Percentiles rank a stretch among this genome's conserved stretches.
These are phyloP conservation scores for Strigamia maritima DNA, from an alignment of 2,888 invertebrate species.

Conservation along the genomic window DNA sequence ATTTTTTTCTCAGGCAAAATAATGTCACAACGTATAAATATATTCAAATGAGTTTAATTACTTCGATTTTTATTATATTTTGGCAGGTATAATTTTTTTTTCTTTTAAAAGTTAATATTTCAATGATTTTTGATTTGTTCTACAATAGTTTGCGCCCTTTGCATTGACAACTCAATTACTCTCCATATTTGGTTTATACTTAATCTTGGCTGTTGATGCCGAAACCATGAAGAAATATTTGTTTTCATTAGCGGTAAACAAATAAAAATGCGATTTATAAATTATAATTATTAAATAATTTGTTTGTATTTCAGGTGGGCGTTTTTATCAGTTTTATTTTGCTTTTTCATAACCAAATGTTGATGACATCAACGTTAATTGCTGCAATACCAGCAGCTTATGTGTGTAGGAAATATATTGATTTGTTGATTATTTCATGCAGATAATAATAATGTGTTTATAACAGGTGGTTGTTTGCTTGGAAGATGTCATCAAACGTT, in stretches of 20 bases:
- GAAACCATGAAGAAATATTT: slow-evolving; percentile 52
- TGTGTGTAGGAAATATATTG: slow-evolving; percentile 32
- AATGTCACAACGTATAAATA: slow-evolving; percentile 37
- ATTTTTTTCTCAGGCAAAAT: neutral
- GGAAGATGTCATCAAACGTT: neutral
- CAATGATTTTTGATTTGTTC: slow-evolving; percentile 61
- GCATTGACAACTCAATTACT: slow-evolving; percentile 72
- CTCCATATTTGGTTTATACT: slow-evolving; percentile 67
- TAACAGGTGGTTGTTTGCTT: neutral
- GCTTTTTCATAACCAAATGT: slow-evolving; percentile 61
- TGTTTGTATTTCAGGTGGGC: slow-evolving; percentile 52
- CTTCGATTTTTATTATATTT: slow-evolving; percentile 54
- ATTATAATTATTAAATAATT: neutral
- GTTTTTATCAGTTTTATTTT: slow-evolving; percentile 53
- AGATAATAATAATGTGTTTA: neutral
- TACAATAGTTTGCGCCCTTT: slow-evolving; percentile 83
- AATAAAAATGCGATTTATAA: neutral
- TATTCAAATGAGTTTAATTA: slow-evolving; percentile 40
- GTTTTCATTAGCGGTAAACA: slow-evolving; percentile 55
- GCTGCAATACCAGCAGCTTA: slow-evolving; percentile 46
- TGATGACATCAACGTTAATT: slow-evolving; percentile 56
- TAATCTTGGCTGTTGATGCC: neutral
- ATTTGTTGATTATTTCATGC: neutral
- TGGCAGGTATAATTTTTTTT: slow-evolving; percentile 54
- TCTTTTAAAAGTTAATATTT: neutral